phyloP scores from a whole-genome alignment of 2,888 invertebrate genomes.

The Boloria selene region DNA sequence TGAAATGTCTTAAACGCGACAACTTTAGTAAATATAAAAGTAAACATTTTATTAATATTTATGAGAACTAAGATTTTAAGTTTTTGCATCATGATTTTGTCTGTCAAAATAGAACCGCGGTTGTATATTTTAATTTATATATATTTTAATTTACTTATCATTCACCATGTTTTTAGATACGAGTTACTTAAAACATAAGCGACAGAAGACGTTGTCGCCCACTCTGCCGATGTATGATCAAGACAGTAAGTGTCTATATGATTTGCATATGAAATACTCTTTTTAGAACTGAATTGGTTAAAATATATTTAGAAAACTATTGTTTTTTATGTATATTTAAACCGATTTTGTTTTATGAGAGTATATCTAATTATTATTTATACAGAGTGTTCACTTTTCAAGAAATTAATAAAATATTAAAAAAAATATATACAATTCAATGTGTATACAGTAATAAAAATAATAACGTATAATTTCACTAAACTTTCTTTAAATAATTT shows the following conservation, averaged over 20 bases:
- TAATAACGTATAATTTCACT: no score
- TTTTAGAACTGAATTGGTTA: neutral
- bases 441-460: no score
- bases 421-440: no score
- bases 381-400: neutral
- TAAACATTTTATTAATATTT: neutral
- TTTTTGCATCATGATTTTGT: neutral
- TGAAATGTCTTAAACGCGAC: neutral
- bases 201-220: conserved; percentile 54
- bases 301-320: neutral
- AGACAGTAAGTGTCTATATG: conserved; percentile 63
- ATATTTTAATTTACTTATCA: conserved; percentile 24
- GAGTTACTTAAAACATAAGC: conserved; percentile 51
- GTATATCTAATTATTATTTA: neutral
- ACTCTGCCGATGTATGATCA: conserved; percentile 53
- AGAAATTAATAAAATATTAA: no score
- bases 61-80: neutral
- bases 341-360: conserved; percentile 7
- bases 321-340: neutral
- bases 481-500: no score
- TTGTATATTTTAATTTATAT: neutral
- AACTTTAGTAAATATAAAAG: conserved; percentile 2
- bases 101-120: neutral
- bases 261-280: neutral
- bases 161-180: conserved; percentile 41